phyloP scores from a whole-genome alignment of 1,140 invertebrate species.

The Bombyx mandarina region DNA sequence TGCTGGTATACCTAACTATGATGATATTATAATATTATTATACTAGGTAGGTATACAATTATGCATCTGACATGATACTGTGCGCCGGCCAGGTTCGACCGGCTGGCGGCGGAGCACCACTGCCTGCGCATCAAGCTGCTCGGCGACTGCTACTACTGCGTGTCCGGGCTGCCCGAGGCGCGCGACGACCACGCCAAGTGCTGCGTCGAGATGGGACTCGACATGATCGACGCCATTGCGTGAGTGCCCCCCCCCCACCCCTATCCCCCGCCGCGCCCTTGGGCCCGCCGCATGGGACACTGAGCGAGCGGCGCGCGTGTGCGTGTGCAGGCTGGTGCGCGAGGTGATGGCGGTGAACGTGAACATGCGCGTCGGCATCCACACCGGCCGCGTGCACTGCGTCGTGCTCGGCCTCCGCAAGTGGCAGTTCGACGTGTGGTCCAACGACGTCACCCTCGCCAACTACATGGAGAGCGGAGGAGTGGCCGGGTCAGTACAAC shows the following conservation, averaged over 20 bases:
- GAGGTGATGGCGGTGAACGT: conserved; percentile 93
- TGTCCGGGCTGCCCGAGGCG: conserved; percentile 90
- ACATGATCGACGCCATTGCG: conserved; percentile 97
- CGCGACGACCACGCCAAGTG: conserved; percentile 92
- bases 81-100: conserved; percentile 84
- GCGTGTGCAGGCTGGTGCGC: conserved; percentile 77
- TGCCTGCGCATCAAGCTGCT: conserved; percentile 93
- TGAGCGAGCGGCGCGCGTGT: neutral
- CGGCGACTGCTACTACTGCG: conserved; percentile 96
- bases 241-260: conserved; percentile 72
- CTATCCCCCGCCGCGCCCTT: neutral
- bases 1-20: no score
- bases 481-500: conserved; percentile 82
- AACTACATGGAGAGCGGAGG: conserved; percentile 98
- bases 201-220: conserved; percentile 95
- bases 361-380: conserved; percentile 96
- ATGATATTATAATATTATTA: no score
- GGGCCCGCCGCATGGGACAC: neutral
- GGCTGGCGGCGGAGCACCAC: conserved; percentile 90
- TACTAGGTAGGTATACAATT: no score
- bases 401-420: conserved; percentile 90
- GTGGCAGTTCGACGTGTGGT: conserved; percentile 95
- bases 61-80: neutral
- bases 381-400: conserved; percentile 93
- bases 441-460: conserved; percentile 94